Percentiles rank a stretch among this genome's conserved stretches.
Conservation (phyloP, 2,797 vertebrate genomes). For the Lepus townsendii region DNA sequence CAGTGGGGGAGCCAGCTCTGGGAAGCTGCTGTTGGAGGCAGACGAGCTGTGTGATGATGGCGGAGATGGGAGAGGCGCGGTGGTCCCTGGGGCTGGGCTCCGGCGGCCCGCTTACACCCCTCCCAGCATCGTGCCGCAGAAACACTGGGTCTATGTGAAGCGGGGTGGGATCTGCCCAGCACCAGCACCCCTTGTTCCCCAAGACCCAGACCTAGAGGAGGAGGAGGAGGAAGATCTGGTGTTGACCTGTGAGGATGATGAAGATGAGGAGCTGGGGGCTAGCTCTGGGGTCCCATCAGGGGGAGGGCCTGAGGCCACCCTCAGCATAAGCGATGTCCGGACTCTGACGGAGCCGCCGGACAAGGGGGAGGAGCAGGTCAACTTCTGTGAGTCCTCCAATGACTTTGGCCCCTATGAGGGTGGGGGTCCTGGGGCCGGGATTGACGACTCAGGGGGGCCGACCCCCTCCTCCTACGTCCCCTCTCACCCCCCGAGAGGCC, state of each 20-base stretch:
- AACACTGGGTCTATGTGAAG: constrained; percentile 96
- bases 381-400: constrained; percentile 92
- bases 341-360: constrained; percentile 89
- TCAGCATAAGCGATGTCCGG: constrained; percentile 93
- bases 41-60: constrained; percentile 85
- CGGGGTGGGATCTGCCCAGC: constrained; percentile 68
- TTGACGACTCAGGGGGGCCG: constrained; percentile 84
- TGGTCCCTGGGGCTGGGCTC: constrained; percentile 70
- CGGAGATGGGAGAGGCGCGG: constrained; percentile 85
- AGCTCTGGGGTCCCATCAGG: constrained; percentile 33
- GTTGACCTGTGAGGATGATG: constrained; percentile 88
- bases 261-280: constrained; percentile 91
- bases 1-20: constrained; percentile 71
- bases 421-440: constrained; percentile 69
- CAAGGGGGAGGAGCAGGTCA: constrained; percentile 90
- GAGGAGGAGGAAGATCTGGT: constrained; percentile 86
- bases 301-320: constrained; percentile 87
- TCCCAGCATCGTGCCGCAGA: constrained; percentile 94
- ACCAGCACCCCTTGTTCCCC: constrained; percentile 82
- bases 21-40: constrained; percentile 89
- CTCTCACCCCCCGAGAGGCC: constrained; percentile 86
- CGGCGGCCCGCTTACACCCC: constrained; percentile 89
- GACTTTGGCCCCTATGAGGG: constrained; percentile 90
- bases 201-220: constrained; percentile 87
- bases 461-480: constrained; percentile 77